These are phyloP conservation scores for Trochalopteron elliotii DNA, from an alignment of 2,113 vertebrate genomes.

Conservation along the genomic window DNA sequence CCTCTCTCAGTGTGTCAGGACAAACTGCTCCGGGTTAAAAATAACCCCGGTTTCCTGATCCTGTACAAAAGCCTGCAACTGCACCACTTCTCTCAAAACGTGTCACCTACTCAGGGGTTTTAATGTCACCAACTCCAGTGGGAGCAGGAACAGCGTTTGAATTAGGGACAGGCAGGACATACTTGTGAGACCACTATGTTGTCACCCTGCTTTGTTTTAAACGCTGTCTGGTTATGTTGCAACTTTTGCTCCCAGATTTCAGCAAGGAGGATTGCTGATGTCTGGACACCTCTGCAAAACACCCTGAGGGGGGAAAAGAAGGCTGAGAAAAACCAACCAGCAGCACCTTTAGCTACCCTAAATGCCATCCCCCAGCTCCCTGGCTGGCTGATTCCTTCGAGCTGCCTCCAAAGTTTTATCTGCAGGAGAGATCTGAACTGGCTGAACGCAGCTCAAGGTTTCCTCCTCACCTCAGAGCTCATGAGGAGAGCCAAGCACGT, in stretches of 20 bases:
- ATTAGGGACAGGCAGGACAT: background rate
- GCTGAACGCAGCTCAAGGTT: background rate
- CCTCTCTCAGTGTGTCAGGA: background rate
- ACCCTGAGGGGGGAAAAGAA: background rate
- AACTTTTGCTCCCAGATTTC: background rate
- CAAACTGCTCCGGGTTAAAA: background rate
- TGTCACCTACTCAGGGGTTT: background rate
- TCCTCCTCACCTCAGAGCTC: background rate
- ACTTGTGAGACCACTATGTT: background rate
- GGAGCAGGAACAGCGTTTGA: background rate
- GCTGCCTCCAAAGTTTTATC: background rate
- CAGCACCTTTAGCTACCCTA: background rate
- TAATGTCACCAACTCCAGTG: background rate
- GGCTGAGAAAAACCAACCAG: background rate
- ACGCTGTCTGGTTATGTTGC: rapidly evolving
- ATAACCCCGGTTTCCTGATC: background rate
- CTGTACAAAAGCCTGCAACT: background rate
- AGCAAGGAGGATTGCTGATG: background rate
- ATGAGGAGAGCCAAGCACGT: background rate
- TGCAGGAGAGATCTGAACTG: background rate
- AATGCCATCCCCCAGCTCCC: background rate
- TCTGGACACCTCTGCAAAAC: background rate
- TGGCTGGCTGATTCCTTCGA: background rate
- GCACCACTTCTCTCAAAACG: background rate
- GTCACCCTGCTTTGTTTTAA: background rate